A percentile compares a stretch with the other conserved stretches of the same genome.
phyloP scores from a whole-genome alignment of 2,113 vertebrate genomes.

The Cyanistes caeruleus region DNA sequence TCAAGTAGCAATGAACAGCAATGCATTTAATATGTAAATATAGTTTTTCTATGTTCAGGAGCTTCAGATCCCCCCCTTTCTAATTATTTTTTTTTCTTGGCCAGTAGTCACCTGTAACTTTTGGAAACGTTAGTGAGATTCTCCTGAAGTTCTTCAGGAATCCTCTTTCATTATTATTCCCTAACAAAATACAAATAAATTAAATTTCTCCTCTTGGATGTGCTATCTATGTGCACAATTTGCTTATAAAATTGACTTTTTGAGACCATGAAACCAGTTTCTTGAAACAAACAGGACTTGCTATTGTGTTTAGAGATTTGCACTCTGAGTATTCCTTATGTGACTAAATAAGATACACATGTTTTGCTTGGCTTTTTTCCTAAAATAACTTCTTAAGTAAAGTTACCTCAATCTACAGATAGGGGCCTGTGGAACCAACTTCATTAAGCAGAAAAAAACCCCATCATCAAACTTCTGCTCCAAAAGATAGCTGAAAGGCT shows the following conservation, averaged over 20 bases:
- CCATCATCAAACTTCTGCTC: neutral
- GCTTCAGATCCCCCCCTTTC: neutral
- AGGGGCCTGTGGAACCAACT: neutral
- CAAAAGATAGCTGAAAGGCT: slow-evolving; percentile 10
- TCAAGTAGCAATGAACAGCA: neutral
- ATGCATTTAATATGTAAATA: neutral
- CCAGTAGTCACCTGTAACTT: neutral
- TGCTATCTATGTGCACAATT: neutral
- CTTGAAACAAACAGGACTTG: neutral
- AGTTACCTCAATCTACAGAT: slow-evolving; percentile 2
- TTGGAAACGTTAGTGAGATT: neutral
- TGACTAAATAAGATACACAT: neutral
- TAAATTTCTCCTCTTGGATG: neutral
- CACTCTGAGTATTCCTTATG: neutral
- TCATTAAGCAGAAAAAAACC: neutral
- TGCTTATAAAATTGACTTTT: neutral
- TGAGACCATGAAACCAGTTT: neutral
- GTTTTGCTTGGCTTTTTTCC: neutral
- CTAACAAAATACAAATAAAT: neutral
- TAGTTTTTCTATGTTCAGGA: neutral
- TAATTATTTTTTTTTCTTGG: neutral
- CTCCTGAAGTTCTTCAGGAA: neutral
- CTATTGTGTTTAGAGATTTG: neutral
- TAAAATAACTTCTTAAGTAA: neutral
- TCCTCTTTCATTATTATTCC: neutral